Conservation (phyloP, 2,888 invertebrate species). For the Netelia melanura region DNA sequence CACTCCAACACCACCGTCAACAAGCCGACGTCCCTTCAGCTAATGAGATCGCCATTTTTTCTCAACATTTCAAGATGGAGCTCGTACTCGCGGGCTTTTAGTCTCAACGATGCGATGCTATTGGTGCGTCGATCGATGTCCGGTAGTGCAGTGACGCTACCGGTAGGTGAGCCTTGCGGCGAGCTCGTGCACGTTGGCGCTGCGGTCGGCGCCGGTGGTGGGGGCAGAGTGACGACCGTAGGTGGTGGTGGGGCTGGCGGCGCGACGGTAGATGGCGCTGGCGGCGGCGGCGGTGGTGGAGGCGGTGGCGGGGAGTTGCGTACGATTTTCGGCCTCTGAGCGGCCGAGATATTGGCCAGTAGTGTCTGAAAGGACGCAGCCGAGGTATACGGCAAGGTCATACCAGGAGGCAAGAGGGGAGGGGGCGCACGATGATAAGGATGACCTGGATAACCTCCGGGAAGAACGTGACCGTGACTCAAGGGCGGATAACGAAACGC, state of each 20-base stretch:
- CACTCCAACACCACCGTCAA: background rate
- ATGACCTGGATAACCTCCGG: conserved; percentile 87
- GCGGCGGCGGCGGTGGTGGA: conserved; percentile 70
- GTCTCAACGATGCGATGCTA: conserved; percentile 94
- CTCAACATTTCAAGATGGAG: conserved; percentile 93
- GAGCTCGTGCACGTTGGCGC: conserved; percentile 73
- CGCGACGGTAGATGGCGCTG: conserved; percentile 79
- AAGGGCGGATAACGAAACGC: conserved; percentile 90
- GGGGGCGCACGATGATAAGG: conserved; percentile 88
- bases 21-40: conserved; percentile 86
- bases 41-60: conserved; percentile 92
- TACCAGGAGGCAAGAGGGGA: conserved; percentile 88
- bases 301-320: conserved; percentile 82
- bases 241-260: conserved; percentile 72
- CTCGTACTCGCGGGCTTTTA: conserved; percentile 96
- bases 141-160: conserved; percentile 86
- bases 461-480: conserved; percentile 86
- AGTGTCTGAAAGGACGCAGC: conserved; percentile 93
- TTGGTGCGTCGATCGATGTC: conserved; percentile 94
- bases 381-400: conserved; percentile 83
- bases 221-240: conserved; percentile 80
- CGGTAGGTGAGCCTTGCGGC: conserved; percentile 80
- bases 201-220: conserved; percentile 86
- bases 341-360: conserved; percentile 91
- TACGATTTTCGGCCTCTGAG: conserved; percentile 86